These are phyloP conservation scores for Tenebrosternarchus preto DNA, from an alignment of 2,113 vertebrate species.

Conservation along the genomic window DNA sequence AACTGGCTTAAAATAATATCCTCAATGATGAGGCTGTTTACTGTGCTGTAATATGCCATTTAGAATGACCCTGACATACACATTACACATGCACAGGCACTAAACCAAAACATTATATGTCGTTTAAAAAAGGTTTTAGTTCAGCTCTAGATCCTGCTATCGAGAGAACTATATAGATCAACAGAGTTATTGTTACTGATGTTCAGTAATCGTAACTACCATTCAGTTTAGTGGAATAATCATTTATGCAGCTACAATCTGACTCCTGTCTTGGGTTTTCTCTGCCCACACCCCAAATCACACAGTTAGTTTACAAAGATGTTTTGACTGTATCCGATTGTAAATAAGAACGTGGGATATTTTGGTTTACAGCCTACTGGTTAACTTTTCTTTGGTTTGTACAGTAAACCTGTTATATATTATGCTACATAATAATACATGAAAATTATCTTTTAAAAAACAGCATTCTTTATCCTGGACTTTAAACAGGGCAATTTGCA, in stretches of 20 bases:
- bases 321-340: background rate
- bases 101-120: background rate
- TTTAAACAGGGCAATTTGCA: background rate
- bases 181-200: background rate
- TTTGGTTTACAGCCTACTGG: background rate
- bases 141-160: background rate
- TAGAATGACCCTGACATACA: background rate
- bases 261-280: background rate
- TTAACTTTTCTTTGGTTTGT: too few relatives aligned
- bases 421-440: too few relatives aligned
- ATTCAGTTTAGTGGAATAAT: too few relatives aligned
- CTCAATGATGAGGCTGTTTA: conserved; percentile 1
- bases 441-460: background rate
- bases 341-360: background rate
- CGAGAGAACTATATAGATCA: too few relatives aligned
- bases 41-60: background rate
- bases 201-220: background rate
- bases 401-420: too few relatives aligned
- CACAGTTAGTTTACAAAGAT: too few relatives aligned
- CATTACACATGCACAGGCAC: background rate
- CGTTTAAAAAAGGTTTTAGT: background rate
- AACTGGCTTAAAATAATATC: background rate
- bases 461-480: background rate
- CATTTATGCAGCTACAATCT: background rate
- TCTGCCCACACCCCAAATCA: too few relatives aligned